Evolutionary conservation across 2,888 invertebrate genomes (phyloP), one percentile per base, ranked within the genome.

Genomic region (Drosophila infuscata): DNA sequence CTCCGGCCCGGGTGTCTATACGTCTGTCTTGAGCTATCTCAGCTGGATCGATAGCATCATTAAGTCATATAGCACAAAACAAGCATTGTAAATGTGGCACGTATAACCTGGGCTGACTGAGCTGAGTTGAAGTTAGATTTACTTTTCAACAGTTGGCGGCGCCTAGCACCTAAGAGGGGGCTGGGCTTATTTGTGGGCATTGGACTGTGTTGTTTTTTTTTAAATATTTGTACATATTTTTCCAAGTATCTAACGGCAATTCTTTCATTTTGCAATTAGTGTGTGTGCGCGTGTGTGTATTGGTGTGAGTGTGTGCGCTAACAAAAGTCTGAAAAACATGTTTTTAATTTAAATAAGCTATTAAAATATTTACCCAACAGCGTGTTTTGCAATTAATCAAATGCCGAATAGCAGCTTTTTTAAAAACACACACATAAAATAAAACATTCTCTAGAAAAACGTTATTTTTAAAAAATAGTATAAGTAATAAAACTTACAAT

Each of bases 1-100:
- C 0, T 94, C 94, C n/a, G 95, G 94, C 92, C 96, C 96, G 0
- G 96, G 95, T 35, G 95, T 96, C 0, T 96, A 96, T 83, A 95
- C 96, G 3, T 78, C 78, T 6, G 78, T 78, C 4, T 20, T 80
- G 49, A 76, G 78, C 72, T 78, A 78, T 35, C 72, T 94, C 1
- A 94, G 95, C 72, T 96, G 96, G 96, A 96, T 96, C 81, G 81
- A 79, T 38, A 70, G 79, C 54, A 83, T 90, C 33, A 76, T 65
- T 3, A 80, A 78, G 67, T 20, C 56, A n/a, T 69, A 68, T 25
- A 20, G 30, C 61, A 83, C 4, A 25, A 25, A 46, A 25, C 46
- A 29, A 43, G 11, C 20, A 41, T 41, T 36, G 11, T 25, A 20
- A 53, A 20, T 35, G 72, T 53, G 51, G 17, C 51, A 36, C 29